Base-by-base conservation (phyloP, 2,113 vertebrate species). In the Bucco capensis region DNA sequence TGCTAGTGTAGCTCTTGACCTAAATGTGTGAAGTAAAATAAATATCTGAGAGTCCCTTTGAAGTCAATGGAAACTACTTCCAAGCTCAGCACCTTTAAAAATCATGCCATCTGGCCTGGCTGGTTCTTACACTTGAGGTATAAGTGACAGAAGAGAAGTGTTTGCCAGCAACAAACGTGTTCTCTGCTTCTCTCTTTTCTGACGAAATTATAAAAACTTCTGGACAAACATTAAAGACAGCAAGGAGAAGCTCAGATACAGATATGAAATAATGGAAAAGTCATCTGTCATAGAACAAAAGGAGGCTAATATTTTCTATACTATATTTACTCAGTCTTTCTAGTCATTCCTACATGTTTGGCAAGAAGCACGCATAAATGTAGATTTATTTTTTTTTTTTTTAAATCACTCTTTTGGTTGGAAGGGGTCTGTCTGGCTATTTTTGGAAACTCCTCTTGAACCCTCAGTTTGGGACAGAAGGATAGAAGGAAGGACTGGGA, bases 71-170 rank as follows among this genome's bases (percentile, higher is more conserved):
- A 90, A 86, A 81, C 8, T 84, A 16, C 19, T 42, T 47, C 12
- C 18, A 92, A 93, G 31, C 27, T 90, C 83, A 92, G 12, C 27
- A 73, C 50, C 80, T 90, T 82, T 84, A 78, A 84, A 93, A 86
- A 12, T 7, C 5, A 6, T 86, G 37, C 28, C 53, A 65, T 75
- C 80, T 93, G 86, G 37, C 50, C 28, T 82, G 31, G 30, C 37
- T 79, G 15, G 24, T 57, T 61, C 46, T 90, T 66, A 44, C 0
- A 1, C 35, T 90, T 58, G 50, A 73, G 35, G 38, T 87, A 14
- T 71, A 69, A 60, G 51, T 21, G 17, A 82, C 40, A 65, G 24
- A 84, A 86, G 16, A 65, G 24, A 84, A 86, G 16, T 62, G 4
- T 90, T 92, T 86, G 33, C 61, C 86, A 93, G 57, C 28, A 90